phyloP scores from a whole-genome alignment of 1,140 invertebrate genomes.

The Ganaspis sp. region DNA sequence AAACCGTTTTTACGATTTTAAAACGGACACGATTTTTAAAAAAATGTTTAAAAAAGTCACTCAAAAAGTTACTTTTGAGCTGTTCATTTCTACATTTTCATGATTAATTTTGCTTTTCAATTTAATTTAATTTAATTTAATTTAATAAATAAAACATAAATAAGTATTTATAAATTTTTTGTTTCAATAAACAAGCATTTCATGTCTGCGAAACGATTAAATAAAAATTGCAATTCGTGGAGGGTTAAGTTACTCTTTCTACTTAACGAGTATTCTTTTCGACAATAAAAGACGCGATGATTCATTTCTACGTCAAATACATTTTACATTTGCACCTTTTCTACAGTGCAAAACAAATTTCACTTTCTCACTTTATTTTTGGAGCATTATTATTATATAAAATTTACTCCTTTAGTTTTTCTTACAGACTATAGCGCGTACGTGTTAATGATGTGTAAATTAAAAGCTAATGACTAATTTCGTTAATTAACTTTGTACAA shows the following conservation, averaged over 20 bases:
- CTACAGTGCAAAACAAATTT: slow-evolving; percentile 13
- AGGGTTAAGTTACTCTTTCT: not conserved
- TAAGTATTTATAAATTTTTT: no score
- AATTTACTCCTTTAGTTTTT: slow-evolving; percentile 43
- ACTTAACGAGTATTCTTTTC: not conserved
- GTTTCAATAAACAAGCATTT: not conserved
- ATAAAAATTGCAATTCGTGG: not conserved
- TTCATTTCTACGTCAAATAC: not conserved
- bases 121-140: no score
- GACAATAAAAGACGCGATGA: not conserved
- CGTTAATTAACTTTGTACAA: slow-evolving; percentile 69
- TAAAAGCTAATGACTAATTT: slow-evolving; percentile 70
- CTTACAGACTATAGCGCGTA: slow-evolving; percentile 45
- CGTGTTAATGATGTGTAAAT: slow-evolving; percentile 61
- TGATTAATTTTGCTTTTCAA: no score
- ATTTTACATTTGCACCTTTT: not conserved
- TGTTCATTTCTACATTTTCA: no score
- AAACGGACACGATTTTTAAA: no score
- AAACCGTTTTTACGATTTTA: no score
- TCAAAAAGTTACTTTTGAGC: no score
- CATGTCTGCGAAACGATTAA: not conserved
- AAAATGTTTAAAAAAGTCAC: no score
- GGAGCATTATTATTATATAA: slow-evolving; percentile 8
- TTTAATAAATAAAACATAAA: no score
- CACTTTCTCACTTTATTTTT: slow-evolving; percentile 43